Base-by-base conservation (phyloP, 2,113 vertebrate species). In the Ptychochromis oligacanthus region DNA sequence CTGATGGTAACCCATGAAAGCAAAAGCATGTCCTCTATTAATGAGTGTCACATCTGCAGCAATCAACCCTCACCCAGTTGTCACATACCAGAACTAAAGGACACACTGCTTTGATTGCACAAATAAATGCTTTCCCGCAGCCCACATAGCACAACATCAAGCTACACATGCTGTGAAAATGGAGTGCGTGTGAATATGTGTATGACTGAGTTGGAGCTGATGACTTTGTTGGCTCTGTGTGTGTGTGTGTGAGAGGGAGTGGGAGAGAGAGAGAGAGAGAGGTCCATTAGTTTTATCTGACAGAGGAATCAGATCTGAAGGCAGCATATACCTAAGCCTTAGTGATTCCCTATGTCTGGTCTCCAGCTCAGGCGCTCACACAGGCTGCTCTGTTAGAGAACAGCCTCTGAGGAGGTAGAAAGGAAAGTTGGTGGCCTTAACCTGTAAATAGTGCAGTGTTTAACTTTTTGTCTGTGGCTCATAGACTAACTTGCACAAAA, bases 261-360 rank as follows among this genome's bases (percentile, higher is more conserved):
- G n/a, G n/a, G n/a, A n/a, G 34, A 36, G 36, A 36, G 36, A 36
- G 36, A 62, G 24, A 34, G 76, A n/a, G 57, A 62, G 77, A 70
- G 79, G 75, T 83, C 85, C 64, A 88, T 93, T 91, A 77, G 83
- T 91, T 93, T 88, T 81, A 91, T 92, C 88, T 91, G 91, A 91
- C 87, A 77, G 77, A 22, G 15, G 76, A 79, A 90, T 94, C 91
- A 82, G 82, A 91, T 86, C 76, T 88, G 75, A 87, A 89, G 88
- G 80, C 67, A 78, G 75, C 72, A 84, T 90, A 84, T 82, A 86
- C 80, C 86, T 56, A 79, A 86, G 31, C 36, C 28, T 80, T 82
- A 87, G 54, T 13, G 17, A 89, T 88, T 80, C 46, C 67, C 36
- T 58, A 77, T 67, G 11, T 81, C 61, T 85, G 58, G 12, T 85